A percentile compares a stretch with the other conserved stretches of the same genome.
phyloP scores from a whole-genome alignment of 1,140 invertebrate genomes.

The Octopus sinensis region DNA sequence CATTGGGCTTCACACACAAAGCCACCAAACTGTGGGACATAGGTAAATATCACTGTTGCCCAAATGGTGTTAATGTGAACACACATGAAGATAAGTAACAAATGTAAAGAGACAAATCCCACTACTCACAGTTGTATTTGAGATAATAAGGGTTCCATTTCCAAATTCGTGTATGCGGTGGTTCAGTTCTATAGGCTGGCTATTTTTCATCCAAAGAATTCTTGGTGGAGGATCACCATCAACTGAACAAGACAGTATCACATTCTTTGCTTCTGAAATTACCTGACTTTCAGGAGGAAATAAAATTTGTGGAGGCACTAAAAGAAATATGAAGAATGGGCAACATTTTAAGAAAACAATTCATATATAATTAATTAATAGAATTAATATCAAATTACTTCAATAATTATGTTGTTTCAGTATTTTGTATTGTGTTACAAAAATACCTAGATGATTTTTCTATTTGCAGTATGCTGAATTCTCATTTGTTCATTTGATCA shows the following conservation, averaged over 20 bases:
- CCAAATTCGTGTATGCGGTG: slow-evolving; percentile 45
- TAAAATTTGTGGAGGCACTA: slow-evolving; percentile 55
- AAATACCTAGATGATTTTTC: too few relatives aligned
- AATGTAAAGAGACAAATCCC: too few relatives aligned
- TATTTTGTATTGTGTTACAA: too few relatives aligned
- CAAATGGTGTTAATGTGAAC: too few relatives aligned
- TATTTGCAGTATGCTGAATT: too few relatives aligned
- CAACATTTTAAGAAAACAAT: too few relatives aligned
- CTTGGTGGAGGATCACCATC: slow-evolving; percentile 52
- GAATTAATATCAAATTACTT: too few relatives aligned
- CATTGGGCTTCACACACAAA: background rate
- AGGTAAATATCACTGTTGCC: too few relatives aligned
- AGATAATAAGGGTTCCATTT: slow-evolving; percentile 56
- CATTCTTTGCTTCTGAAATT: slow-evolving; percentile 45
- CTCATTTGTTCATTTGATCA: too few relatives aligned
- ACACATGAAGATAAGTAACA: too few relatives aligned
- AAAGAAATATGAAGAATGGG: slow-evolving; percentile 15
- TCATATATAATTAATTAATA: too few relatives aligned
- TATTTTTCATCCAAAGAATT: slow-evolving; percentile 58
- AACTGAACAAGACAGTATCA: slow-evolving; percentile 54
- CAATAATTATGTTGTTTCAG: too few relatives aligned
- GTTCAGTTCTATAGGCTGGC: slow-evolving; percentile 38
- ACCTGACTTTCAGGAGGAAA: slow-evolving; percentile 45
- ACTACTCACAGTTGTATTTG: slow-evolving; percentile 46
- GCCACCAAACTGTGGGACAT: background rate